Evolutionary conservation across 2,797 vertebrate species (phyloP).

Genomic region (Psittacula derbiana): DNA sequence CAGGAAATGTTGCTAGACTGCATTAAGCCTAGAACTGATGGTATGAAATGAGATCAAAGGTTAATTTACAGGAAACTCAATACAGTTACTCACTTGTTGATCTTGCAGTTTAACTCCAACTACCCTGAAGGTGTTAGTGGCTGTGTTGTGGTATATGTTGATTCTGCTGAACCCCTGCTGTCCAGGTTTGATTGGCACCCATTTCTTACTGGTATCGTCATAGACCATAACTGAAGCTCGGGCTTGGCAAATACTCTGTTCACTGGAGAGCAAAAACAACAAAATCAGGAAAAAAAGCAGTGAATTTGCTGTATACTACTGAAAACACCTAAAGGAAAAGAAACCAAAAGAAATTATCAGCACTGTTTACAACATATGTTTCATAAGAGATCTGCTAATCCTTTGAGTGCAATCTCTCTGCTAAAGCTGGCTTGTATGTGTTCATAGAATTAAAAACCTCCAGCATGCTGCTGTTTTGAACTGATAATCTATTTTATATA

Average conservation of each 20-base stretch:
- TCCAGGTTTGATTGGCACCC: slow-evolving; percentile 97
- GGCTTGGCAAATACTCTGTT: slow-evolving; percentile 99
- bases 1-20: slow-evolving; percentile 21
- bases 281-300: neutral
- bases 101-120: slow-evolving; percentile 98
- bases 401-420: neutral
- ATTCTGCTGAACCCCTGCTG: slow-evolving; percentile 99
- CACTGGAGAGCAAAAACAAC: slow-evolving; percentile 76
- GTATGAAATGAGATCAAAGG: slow-evolving; percentile 23
- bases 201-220: slow-evolving; percentile 99
- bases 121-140: slow-evolving; percentile 88
- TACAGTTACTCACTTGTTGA: slow-evolving; percentile 87
- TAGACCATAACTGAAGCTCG: slow-evolving; percentile 99
- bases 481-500: neutral
- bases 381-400: neutral
- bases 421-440: neutral
- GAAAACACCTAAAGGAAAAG: neutral
- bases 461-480: neutral
- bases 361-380: neutral
- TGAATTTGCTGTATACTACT: neutral
- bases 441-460: neutral
- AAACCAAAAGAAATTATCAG: neutral
- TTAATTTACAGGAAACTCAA: slow-evolving; percentile 16
- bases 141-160: slow-evolving; percentile 98
- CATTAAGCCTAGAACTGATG: neutral